phyloP scores from a whole-genome alignment of 2,797 vertebrate genomes.

The Sebastes nivosus region DNA sequence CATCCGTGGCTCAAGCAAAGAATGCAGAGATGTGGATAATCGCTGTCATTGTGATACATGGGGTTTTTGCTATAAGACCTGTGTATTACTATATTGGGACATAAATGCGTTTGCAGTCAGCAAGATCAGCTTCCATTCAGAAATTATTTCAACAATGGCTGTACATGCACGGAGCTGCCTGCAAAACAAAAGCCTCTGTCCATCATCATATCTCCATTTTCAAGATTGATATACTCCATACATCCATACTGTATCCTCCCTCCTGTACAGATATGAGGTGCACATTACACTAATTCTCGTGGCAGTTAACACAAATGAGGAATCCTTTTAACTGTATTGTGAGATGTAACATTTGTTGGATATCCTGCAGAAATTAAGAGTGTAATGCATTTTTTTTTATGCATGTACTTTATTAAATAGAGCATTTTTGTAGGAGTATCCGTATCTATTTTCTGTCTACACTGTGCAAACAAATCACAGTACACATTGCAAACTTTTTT shows the following conservation, averaged over 20 bases:
- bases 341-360: background rate
- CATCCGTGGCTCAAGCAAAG: slow-evolving; percentile 86
- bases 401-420: background rate
- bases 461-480: background rate
- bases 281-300: background rate
- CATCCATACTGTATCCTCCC: background rate
- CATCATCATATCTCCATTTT: background rate
- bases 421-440: background rate
- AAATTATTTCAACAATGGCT: slow-evolving; percentile 25
- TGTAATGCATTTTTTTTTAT: background rate
- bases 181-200: slow-evolving; percentile 30
- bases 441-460: background rate
- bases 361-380: background rate
- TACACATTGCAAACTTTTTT: background rate
- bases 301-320: background rate
- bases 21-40: slow-evolving; percentile 85
- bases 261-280: background rate
- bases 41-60: slow-evolving; percentile 80
- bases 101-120: slow-evolving; percentile 38
- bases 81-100: slow-evolving; percentile 60
- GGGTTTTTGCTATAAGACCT: slow-evolving; percentile 65
- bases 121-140: slow-evolving; percentile 55
- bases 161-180: slow-evolving; percentile 7
- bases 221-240: background rate
- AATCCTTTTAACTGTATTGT: background rate